Evolutionary conservation across 2,888 invertebrate species (phyloP), one percentile per base, ranked within the genome.

Genomic region (Parascotia fuliginaria): DNA sequence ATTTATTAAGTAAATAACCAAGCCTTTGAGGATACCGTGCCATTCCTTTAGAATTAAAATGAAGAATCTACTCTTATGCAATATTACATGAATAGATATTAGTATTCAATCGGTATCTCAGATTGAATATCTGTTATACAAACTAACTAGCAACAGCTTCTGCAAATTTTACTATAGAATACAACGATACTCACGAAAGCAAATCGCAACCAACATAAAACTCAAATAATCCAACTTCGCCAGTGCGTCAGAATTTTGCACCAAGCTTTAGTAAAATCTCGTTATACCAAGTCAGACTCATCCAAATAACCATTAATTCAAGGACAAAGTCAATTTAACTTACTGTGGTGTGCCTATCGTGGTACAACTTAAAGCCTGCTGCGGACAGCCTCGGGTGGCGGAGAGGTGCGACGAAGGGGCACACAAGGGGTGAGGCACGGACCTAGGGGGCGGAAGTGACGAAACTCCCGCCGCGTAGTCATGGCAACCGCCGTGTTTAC

Each of bases 401-500:
- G 65, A 57, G 60, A 60, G 45, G 29, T n/a, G 42, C 28, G 40
- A 45, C 2, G 48, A 29, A 32, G 28, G 42, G 34, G 32, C 24
- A 16, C 11, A 24, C 9, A 16, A 22, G 42, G 64, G 46, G 45
- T 22, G 65, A 42, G 44, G 54, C 46, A 58, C 47, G 58, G 59
- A 60, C 55, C 51, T 55, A 61, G 62, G 75, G 79, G 79, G 79
- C 75, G 83, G 85, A 85, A 84, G 82, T 80, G 83, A 79, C 79
- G 83, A 77, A 76, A 76, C 83, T 85, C 87, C 86, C 83, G 82
- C 73, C 82, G 75, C 75, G 88, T 89, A 57, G 78, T 81, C 85
- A 87, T 86, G 82, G 75, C 83, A 82, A 91, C 91, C 89, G 91
- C 87, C 91, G 79, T 90, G 90, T 91, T 91, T 90, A 88, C 90